These are phyloP conservation scores for Montifringilla adamsi DNA, from an alignment of 2,113 vertebrate genomes.

Conservation along the genomic window DNA sequence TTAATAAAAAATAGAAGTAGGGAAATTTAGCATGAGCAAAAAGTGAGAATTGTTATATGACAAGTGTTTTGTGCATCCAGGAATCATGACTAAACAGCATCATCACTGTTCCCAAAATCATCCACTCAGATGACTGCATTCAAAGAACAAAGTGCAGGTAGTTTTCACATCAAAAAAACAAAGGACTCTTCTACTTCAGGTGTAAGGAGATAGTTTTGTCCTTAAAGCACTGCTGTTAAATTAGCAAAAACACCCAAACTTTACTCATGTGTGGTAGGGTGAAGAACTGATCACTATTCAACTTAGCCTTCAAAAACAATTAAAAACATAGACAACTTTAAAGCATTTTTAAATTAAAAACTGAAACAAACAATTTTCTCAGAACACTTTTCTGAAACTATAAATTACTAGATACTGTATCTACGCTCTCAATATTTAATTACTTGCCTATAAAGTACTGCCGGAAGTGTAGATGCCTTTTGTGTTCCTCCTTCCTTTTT, in stretches of 20 bases:
- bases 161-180: neutral
- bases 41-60: neutral
- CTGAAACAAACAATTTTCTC: neutral
- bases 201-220: neutral
- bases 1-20: neutral
- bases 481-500: conserved; percentile 94
- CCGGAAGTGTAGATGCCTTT: conserved; percentile 85
- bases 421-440: neutral
- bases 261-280: neutral
- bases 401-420: neutral
- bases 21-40: neutral
- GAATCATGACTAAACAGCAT: neutral
- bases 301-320: neutral
- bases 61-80: neutral
- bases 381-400: neutral
- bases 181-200: neutral
- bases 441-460: conserved; percentile 94
- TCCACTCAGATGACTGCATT: neutral
- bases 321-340: neutral
- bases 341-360: neutral
- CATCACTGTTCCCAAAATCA: neutral
- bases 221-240: neutral
- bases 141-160: neutral
- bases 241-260: neutral
- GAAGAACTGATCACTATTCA: neutral